These are phyloP conservation scores for Lysandra coridon DNA, from an alignment of 2,888 invertebrate genomes.

Conservation along the genomic window DNA sequence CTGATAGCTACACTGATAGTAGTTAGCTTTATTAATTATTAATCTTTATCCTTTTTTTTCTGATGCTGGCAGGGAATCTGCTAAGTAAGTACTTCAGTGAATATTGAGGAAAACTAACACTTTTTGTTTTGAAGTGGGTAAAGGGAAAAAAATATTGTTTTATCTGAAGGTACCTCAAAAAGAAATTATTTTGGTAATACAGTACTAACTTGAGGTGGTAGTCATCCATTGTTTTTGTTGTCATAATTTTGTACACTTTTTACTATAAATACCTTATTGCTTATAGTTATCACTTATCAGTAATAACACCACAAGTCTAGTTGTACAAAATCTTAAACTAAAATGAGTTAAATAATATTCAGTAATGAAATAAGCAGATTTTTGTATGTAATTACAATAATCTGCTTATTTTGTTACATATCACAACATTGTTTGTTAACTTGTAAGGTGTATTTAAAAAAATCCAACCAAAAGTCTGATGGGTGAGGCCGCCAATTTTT, in stretches of 20 bases:
- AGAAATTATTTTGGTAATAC: neutral
- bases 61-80: slow-evolving; percentile 79
- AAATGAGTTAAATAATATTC: no score
- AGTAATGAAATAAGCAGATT: no score
- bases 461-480: no score
- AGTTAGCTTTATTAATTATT: slow-evolving; percentile 44
- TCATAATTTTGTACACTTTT: neutral
- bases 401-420: no score
- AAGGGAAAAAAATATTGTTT: neutral
- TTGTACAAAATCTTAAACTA: no score
- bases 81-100: slow-evolving; percentile 72
- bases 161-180: neutral
- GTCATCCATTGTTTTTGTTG: neutral
- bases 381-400: no score
- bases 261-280: neutral
- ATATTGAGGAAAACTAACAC: slow-evolving; percentile 42
- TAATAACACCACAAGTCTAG: no score
- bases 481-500: no score
- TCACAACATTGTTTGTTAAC: no score
- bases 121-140: slow-evolving; percentile 39
- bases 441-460: no score
- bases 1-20: slow-evolving; percentile 14
- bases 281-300: no score
- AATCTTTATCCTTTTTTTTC: slow-evolving; percentile 60
- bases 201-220: slow-evolving; percentile 5